A percentile compares a stretch with the other conserved stretches of the same genome.
Evolutionary conservation across 2,888 invertebrate species (phyloP).

Genomic region (Mythimna lalbum): DNA sequence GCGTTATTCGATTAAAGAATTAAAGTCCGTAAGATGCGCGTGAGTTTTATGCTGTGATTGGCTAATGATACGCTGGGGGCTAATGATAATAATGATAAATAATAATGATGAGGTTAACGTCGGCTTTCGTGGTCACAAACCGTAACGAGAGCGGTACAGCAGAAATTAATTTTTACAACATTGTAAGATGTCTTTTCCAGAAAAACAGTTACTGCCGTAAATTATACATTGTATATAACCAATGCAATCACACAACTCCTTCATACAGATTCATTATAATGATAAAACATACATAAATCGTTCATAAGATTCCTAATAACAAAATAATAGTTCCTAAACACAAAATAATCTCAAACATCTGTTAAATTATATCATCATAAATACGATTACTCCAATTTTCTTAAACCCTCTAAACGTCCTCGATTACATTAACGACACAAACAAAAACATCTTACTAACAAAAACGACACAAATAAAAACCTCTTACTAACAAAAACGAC

Average conservation of each 20-base stretch:
- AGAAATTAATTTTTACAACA: constrained; percentile 70
- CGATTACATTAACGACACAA: constrained; percentile 65
- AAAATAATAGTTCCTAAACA: constrained; percentile 53
- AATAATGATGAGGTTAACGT: constrained; percentile 59
- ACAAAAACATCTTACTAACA: constrained; percentile 58
- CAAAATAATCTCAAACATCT: constrained; percentile 50
- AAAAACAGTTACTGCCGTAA: constrained; percentile 21
- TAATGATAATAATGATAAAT: constrained; percentile 64
- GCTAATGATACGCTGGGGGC: constrained; percentile 48
- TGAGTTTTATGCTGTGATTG: constrained; percentile 56
- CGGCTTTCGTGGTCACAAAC: constrained; percentile 52
- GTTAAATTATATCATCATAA: constrained; percentile 55
- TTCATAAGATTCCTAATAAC: constrained; percentile 37
- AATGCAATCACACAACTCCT: constrained; percentile 1
- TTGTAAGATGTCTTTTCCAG: constrained; percentile 45
- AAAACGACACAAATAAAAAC: constrained; percentile 67
- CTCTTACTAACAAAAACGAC: constrained; percentile 57
- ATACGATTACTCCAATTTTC: constrained; percentile 46
- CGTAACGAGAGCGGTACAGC: constrained; percentile 64
- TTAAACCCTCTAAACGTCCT: constrained; percentile 55
- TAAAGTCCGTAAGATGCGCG: constrained; percentile 35
- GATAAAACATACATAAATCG: neutral
- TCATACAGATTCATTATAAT: neutral
- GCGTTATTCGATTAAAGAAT: constrained; percentile 27
- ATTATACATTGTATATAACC: constrained; percentile 6